phyloP scores from a whole-genome alignment of 2,888 invertebrate genomes.

The Rotaria magnacalcarata region DNA sequence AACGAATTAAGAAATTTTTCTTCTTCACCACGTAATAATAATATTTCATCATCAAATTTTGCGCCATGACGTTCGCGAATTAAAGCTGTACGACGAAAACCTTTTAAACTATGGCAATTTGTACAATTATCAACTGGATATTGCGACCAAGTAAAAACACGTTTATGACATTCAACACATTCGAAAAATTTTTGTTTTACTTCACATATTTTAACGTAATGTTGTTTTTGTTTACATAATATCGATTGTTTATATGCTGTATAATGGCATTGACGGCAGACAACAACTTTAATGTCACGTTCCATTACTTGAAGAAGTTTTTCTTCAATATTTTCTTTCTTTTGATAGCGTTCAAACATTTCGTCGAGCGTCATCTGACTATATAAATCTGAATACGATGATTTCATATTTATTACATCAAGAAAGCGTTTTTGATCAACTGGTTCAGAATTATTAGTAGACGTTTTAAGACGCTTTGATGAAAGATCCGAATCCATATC shows the following conservation, averaged over 20 bases:
- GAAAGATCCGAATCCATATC: background rate
- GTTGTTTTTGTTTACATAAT: constrained; percentile 44
- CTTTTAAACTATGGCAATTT: constrained; percentile 4
- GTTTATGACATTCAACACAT: constrained; percentile 41
- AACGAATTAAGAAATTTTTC: constrained; percentile 25
- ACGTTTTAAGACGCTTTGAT: background rate
- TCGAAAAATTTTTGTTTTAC: constrained; percentile 44
- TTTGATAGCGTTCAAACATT: constrained; percentile 37
- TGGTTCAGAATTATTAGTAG: background rate
- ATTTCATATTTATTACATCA: constrained; percentile 43
- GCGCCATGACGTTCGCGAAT: constrained; percentile 4
- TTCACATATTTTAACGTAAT: constrained; percentile 39
- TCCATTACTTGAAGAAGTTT: constrained; percentile 40
- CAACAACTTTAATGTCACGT: constrained; percentile 39
- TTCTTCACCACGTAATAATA: constrained; percentile 33
- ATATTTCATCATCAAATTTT: constrained; percentile 25
- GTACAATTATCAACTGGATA: constrained; percentile 51
- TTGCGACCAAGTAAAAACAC: constrained; percentile 58
- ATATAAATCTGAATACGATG: constrained; percentile 41
- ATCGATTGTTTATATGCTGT: constrained; percentile 44
- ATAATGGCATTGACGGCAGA: constrained; percentile 40
- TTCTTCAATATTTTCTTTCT: constrained; percentile 43
- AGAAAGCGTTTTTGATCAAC: constrained; percentile 29
- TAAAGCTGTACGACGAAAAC: constrained; percentile 1
- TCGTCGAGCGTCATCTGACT: constrained; percentile 32